Base-by-base conservation (phyloP, 2,797 vertebrate genomes). In the Naso thynnoides region DNA sequence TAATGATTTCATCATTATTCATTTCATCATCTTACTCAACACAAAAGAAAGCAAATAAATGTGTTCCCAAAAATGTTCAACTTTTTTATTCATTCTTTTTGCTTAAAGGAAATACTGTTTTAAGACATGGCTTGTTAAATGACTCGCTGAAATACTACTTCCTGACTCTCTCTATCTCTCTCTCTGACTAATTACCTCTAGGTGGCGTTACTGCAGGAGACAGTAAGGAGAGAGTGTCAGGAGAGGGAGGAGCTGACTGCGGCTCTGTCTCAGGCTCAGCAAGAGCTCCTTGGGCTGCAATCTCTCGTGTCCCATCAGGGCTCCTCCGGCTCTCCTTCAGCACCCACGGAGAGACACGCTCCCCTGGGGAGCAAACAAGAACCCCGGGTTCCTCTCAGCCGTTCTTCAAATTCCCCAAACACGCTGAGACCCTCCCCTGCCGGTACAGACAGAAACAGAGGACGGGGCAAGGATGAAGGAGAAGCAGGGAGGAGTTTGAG, bases 211-310 rank as follows among this genome's bases (percentile, higher is more conserved):
- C 95, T 98, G 70, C 95, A 97, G 91, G 96, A 97, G 76, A 98
- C 96, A 0, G 96, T 98, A 49, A 94, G 95, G 26, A 91, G 92
- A 42, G 97, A 97, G 91, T 97, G 97, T 72, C 95, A 95, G 90
- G 97, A 98, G 88, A 95, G 96, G 78, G 96, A 92, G 74, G 95
- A 95, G 76, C 95, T 99, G 78, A 97, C 95, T 0, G 94, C 95
- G 15, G 96, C 96, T 15, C 85, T 98, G 86, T 88, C 92, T 77
- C 90, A 86, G 49, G 93, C 95, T 76, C 92, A 92, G 50, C 95
- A 96, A 72, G 94, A 96, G 91, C 94, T 97, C 19, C 83, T 92
- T 76, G 83, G 90, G 62, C 90, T 94, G 10, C 90, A 74, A 68
- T 70, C 66, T 48, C 31, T 21, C 1, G 49, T 21, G 18, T 74